Conservation (phyloP, 2,888 invertebrate species). For the Ptilodon capucinus region DNA sequence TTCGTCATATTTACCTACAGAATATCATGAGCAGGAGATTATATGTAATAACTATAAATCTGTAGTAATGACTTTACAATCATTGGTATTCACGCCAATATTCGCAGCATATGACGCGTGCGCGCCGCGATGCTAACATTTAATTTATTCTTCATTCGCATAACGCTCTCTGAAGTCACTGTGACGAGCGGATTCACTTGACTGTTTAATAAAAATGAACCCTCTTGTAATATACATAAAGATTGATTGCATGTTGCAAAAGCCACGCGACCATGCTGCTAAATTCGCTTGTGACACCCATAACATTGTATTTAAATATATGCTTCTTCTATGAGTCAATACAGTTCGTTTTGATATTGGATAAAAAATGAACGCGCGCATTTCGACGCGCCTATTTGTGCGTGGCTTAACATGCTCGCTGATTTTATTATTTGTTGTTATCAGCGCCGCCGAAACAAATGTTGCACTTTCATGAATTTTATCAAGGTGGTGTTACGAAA, state of each 20-base stretch:
- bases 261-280: too few relatives aligned
- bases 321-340: too few relatives aligned
- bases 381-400: too few relatives aligned
- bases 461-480: constrained; percentile 10
- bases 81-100: constrained; percentile 1
- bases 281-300: too few relatives aligned
- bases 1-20: neutral
- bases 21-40: neutral
- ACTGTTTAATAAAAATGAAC: too few relatives aligned
- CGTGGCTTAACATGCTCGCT: neutral
- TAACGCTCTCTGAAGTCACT: too few relatives aligned
- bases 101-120: neutral
- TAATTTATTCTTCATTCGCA: neutral
- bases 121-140: neutral
- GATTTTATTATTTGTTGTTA: neutral
- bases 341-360: too few relatives aligned
- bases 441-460: neutral
- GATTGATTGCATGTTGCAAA: too few relatives aligned
- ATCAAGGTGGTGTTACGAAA: constrained; percentile 15
- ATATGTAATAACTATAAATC: neutral
- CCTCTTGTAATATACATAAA: too few relatives aligned
- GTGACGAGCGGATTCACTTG: too few relatives aligned
- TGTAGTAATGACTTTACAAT: neutral
- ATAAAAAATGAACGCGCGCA: too few relatives aligned
- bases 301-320: too few relatives aligned